A percentile compares a stretch with the other conserved stretches of the same genome.
Conservation (phyloP, 2,888 invertebrate species). For the Lasioglossum malachurum region DNA sequence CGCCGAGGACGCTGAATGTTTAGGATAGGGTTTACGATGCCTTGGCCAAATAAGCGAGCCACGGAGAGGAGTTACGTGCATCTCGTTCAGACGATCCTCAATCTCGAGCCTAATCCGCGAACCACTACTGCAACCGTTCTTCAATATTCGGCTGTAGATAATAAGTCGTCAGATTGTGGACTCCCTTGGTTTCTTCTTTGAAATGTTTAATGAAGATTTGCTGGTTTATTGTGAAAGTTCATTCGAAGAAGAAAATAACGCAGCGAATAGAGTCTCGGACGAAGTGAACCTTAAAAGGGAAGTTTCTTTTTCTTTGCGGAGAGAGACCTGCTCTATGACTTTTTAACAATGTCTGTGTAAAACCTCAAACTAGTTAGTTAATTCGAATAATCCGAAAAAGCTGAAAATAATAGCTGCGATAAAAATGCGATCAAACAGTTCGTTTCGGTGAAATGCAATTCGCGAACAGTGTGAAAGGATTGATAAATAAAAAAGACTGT, state of each 20-base stretch:
- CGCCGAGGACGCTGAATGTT: conserved; percentile 21
- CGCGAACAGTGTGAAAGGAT: not conserved
- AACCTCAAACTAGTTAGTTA: no score
- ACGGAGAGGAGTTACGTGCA: conserved; percentile 18
- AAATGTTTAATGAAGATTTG: not conserved
- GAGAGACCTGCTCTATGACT: no score
- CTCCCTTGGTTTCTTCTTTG: not conserved
- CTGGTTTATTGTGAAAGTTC: not conserved
- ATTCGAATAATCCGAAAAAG: no score
- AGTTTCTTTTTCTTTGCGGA: no score
- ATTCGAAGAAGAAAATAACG: not conserved
- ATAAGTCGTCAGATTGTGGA: not conserved
- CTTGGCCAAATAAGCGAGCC: conserved; percentile 39
- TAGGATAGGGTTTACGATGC: conserved; percentile 18
- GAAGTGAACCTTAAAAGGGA: no score
- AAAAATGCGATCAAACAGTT: not conserved
- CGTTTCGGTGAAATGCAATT: not conserved
- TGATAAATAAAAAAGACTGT: not conserved
- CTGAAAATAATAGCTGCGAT: no score
- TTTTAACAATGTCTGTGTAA: no score
- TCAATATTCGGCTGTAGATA: not conserved
- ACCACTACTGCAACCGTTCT: not conserved
- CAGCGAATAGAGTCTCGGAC: no score
- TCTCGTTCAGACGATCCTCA: conserved; percentile 14
- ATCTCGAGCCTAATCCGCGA: not conserved